phyloP scores from a whole-genome alignment of 53 echinoderm and acorn worm genomes.

The Holothuria scabra region DNA sequence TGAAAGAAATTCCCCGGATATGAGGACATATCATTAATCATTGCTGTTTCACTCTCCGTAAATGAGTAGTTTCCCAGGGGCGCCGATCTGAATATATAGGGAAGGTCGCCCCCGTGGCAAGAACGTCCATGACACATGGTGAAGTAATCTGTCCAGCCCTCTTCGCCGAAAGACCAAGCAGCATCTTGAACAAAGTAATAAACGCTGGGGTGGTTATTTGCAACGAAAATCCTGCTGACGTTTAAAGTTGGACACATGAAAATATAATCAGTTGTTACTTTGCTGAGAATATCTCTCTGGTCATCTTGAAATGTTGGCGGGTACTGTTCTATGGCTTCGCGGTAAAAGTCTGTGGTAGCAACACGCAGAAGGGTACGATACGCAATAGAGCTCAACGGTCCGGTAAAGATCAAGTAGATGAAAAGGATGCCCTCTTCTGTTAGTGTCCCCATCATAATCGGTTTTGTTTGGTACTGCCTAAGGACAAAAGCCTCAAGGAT shows the following conservation, averaged over 20 bases:
- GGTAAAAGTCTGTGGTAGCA: background rate
- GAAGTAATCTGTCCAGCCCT: slow-evolving; percentile 22
- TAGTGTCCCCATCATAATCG: slow-evolving; percentile 42
- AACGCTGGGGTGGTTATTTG: background rate
- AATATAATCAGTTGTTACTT: slow-evolving; percentile 41
- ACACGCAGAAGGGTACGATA: background rate
- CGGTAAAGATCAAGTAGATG: slow-evolving; percentile 18
- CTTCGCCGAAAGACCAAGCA: slow-evolving; percentile 8
- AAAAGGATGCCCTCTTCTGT: slow-evolving; percentile 33
- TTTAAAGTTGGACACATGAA: slow-evolving; percentile 50
- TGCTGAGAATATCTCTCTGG: slow-evolving; percentile 34
- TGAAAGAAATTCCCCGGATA: slow-evolving; percentile 53
- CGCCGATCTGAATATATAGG: slow-evolving; percentile 52
- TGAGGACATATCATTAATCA: slow-evolving; percentile 41
- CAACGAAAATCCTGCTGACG: slow-evolving; percentile 19
- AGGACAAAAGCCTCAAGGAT: slow-evolving; percentile 24
- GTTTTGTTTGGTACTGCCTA: slow-evolving; percentile 47
- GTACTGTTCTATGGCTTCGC: slow-evolving; percentile 2
- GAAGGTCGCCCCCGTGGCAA: slow-evolving; percentile 57
- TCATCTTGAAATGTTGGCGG: slow-evolving; percentile 32
- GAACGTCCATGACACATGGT: slow-evolving; percentile 9
- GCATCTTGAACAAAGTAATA: slow-evolving; percentile 52
- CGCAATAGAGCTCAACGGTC: background rate
- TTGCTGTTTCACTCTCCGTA: slow-evolving; percentile 2
- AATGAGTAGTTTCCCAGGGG: slow-evolving; percentile 11